Base-by-base conservation (phyloP, 2,888 invertebrate genomes). In the Ischnura elegans region DNA sequence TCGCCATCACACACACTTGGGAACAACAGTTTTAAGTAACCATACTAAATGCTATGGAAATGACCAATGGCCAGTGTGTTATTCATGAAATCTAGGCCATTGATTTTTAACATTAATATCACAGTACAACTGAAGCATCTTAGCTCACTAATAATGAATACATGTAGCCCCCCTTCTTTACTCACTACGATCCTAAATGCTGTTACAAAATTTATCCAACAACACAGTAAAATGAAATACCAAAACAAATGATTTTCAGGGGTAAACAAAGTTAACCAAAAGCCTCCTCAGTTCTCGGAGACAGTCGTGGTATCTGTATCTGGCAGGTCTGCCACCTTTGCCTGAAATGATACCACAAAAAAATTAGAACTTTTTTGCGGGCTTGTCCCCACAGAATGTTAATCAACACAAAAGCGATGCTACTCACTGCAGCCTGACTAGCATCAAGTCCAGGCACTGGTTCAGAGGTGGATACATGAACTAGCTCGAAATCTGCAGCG, bases 401-500 rank as follows among this genome's bases (percentile, higher is more conserved):
- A 19, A 0, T 4, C 42, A 16, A 25, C 16, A 42, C 29, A 5
- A 29, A 47, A 19, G 25, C 21, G 21, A 66, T 61, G 13, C 6
- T 25, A 45, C 90, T 90, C n/a, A 90, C 90, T 29, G 43, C 43
- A 43, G 43, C 45, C n/a, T 90, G 61, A n/a, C 43, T 61, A 66
- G n/a, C 25, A 25, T 25, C 66, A 43, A 90, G n/a, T 90, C 43
- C 43, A 8, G 61, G 90, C 61, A 66, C 36, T 25, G 55, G 55
- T 61, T 90, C 90, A 8, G 76, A 76, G 8, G 76, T 36, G 25
- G 55, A 90, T 25, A 90, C 90, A 61, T 90, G 90, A 90, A 90
- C 90, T 45, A 90, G 61, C 43, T 90, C 90, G 43, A 90, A 90
- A 90, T 90, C 90, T 61, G 90, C 90, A 25, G 90, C 90, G 61